These are phyloP conservation scores for Amphiduros pacificus DNA, from an alignment of 2,888 invertebrate genomes.

Conservation along the genomic window DNA sequence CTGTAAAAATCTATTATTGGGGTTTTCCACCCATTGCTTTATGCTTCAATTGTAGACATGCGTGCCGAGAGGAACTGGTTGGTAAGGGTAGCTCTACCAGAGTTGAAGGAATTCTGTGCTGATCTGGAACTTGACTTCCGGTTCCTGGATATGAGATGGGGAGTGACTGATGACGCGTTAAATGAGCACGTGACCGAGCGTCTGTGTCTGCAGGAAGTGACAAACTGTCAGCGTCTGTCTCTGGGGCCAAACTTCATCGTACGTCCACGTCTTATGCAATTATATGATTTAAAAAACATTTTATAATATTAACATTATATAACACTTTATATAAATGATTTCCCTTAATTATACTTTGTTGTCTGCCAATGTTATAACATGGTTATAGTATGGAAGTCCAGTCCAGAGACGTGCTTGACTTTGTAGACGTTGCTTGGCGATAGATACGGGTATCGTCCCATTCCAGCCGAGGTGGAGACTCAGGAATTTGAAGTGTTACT, in stretches of 20 bases:
- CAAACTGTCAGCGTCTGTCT: constrained; percentile 49
- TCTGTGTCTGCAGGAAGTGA: constrained; percentile 50
- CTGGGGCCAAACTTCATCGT: constrained; percentile 56
- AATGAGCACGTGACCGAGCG: constrained; percentile 52
- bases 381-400: too few species aligned
- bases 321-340: too few species aligned
- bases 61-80: constrained; percentile 50
- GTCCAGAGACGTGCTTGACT: too few species aligned
- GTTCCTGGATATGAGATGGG: constrained; percentile 57
- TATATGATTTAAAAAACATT: too few species aligned
- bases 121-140: constrained; percentile 47
- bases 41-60: constrained; percentile 38
- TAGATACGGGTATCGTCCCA: constrained; percentile 32
- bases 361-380: too few species aligned
- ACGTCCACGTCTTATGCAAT: too few species aligned
- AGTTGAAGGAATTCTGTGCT: constrained; percentile 43
- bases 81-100: constrained; percentile 41
- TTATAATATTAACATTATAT: too few species aligned
- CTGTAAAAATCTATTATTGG: too few species aligned
- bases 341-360: too few species aligned
- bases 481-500: constrained; percentile 29
- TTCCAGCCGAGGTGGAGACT: constrained; percentile 22
- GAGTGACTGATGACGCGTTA: constrained; percentile 53
- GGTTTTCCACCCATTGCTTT: too few species aligned
- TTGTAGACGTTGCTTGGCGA: constrained; percentile 33